Conservation (phyloP, 1,140 invertebrate genomes). For the Arctopsyche grandis region DNA sequence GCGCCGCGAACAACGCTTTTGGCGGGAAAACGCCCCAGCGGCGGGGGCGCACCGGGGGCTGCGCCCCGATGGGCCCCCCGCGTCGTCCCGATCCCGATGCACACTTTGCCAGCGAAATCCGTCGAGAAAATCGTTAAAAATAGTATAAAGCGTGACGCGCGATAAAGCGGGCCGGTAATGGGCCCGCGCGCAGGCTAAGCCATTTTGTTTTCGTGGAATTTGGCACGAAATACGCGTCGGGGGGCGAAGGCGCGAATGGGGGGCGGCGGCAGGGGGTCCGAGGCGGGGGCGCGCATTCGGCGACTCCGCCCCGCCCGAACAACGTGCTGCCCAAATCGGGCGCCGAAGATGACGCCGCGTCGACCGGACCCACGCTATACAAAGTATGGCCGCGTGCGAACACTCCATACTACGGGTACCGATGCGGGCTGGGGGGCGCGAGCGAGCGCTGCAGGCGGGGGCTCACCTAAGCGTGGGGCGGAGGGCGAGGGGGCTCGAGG, state of each 20-base stretch:
- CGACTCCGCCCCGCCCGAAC: neutral
- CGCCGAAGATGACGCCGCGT: neutral
- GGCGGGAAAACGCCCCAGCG: conserved; percentile 51
- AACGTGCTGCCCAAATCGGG: neutral
- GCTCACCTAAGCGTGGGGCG: too few species aligned
- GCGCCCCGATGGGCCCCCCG: neutral
- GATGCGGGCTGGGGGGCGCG: too few species aligned
- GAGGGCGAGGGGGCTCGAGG: too few species aligned
- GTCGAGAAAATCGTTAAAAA: conserved; percentile 32
- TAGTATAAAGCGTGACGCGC: conserved; percentile 37
- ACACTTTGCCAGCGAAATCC: conserved; percentile 30
- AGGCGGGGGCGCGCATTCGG: neutral
- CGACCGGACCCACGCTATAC: neutral
- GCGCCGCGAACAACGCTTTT: conserved; percentile 46
- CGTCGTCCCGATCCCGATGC: neutral
- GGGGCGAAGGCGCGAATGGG: neutral
- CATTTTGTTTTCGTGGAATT: conserved; percentile 53
- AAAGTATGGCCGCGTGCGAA: too few species aligned
- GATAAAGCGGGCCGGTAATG: conserved; percentile 51
- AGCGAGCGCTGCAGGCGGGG: too few species aligned
- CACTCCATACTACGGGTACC: too few species aligned
- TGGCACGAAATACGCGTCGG: conserved; percentile 49
- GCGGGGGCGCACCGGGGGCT: neutral
- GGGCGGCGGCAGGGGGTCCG: neutral
- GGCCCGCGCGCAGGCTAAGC: conserved; percentile 41